phyloP scores from a whole-genome alignment of 2,888 invertebrate genomes.

The Drosophila meridiana region DNA sequence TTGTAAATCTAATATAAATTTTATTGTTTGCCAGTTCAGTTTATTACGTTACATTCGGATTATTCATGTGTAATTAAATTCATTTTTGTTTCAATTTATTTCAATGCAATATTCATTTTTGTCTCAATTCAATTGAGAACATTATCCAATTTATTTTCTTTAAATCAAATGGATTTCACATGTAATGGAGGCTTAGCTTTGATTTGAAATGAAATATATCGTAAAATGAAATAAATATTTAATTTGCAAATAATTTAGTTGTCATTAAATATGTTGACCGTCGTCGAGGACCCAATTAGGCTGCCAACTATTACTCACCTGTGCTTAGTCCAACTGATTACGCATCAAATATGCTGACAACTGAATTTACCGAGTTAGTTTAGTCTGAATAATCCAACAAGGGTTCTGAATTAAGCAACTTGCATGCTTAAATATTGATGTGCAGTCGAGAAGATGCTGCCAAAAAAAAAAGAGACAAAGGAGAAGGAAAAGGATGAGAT shows the following conservation, averaged over 20 bases:
- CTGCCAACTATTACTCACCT: slow-evolving; percentile 9
- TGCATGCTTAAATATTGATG: slow-evolving; percentile 58
- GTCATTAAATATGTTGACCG: background rate
- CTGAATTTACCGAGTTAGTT: slow-evolving; percentile 48
- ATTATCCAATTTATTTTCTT: background rate
- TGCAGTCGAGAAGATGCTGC: slow-evolving; percentile 13
- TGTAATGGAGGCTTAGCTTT: background rate
- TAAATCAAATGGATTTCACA: background rate
- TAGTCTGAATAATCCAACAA: slow-evolving; percentile 16
- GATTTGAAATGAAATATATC: background rate
- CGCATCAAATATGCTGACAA: slow-evolving; percentile 45
- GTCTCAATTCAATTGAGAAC: background rate
- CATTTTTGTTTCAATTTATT: background rate
- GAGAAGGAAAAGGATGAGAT: background rate
- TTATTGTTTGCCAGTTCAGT: background rate
- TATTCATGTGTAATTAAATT: background rate
- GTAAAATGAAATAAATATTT: slow-evolving; percentile 1
- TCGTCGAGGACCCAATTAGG: background rate
- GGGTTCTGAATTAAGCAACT: slow-evolving; percentile 15
- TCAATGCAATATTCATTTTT: background rate
- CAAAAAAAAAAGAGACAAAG: background rate
- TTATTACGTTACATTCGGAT: background rate
- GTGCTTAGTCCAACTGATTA: slow-evolving; percentile 8
- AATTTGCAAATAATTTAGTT: slow-evolving; percentile 9
- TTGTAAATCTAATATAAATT: background rate